Evolutionary conservation across 2,888 invertebrate species (phyloP), one percentile per base, ranked within the genome.

Genomic region (Atethmia centrago): DNA sequence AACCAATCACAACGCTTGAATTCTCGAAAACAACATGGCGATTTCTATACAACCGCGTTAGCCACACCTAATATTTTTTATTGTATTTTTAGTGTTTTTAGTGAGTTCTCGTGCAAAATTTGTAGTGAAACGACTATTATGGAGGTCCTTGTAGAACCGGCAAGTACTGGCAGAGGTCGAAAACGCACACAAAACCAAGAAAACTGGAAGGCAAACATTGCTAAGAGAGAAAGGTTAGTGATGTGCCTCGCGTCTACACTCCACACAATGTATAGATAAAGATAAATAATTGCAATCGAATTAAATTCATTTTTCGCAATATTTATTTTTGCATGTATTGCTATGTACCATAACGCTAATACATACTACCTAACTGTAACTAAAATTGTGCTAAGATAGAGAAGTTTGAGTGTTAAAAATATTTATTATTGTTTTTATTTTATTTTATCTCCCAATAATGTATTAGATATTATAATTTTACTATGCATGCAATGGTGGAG

Each of bases 171-270:
- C 71, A 64, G 63, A 64, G 56, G 71, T 62, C 67, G 73, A 61
- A 73, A 73, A 68, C 67, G 73, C 51, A 76, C 62, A 67, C 58
- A 62, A 71, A 71, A 76, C 62, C 71, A 61, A 53, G 75, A 76
- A 58, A 76, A 76, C 67, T 67, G 71, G 75, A 76, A 71, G 56
- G 75, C 61, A 65, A 75, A 71, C 47, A 67, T 75, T 75, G 71
- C 71, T 58, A 75, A 71, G 71, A 75, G 59, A 65, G 62, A 70
- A 75, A 76, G 75, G 71, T 76, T 71, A 71, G 71, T 76, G 63
- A 71, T 76, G 75, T 76, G 62, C 75, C 67, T 67, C 55, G 53
- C 51, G 70, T 70, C 62, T 62, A 62, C 53, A 55, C 40, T 42
- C 65, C 51, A 51, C 51, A 51, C 64, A 51, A 53, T 65, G 36